A percentile compares a stretch with the other conserved stretches of the same genome.
phyloP scores from a whole-genome alignment of 2,797 vertebrate genomes.

The Xenopus petersii region DNA sequence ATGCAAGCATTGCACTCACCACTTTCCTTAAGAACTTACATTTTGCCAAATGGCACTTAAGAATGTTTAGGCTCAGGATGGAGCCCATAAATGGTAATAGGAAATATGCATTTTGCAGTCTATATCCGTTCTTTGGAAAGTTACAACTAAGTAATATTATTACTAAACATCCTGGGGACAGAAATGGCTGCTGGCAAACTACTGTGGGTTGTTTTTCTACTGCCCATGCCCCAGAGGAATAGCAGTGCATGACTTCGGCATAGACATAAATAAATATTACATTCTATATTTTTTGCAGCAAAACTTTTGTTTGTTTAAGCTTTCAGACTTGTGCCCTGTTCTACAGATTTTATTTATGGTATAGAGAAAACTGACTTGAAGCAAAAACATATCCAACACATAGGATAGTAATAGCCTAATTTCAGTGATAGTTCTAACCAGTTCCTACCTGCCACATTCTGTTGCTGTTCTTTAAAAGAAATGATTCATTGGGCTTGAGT shows the following conservation, averaged over 20 bases:
- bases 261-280: slow-evolving; percentile 18
- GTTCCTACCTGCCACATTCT: slow-evolving; percentile 27
- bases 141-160: slow-evolving; percentile 32
- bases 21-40: too few relatives aligned
- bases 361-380: background rate
- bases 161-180: slow-evolving; percentile 28
- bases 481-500: slow-evolving; percentile 40
- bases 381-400: too few relatives aligned
- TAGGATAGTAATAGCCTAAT: slow-evolving; percentile 10
- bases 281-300: background rate
- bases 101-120: slow-evolving; percentile 22
- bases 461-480: background rate
- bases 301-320: background rate
- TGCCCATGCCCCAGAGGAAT: slow-evolving; percentile 27
- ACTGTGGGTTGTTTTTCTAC: slow-evolving; percentile 7
- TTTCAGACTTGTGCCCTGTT: background rate
- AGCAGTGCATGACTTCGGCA: background rate
- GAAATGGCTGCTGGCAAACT: slow-evolving; percentile 29
- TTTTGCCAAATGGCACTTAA: too few relatives aligned
- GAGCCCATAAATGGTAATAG: background rate
- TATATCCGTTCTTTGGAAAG: slow-evolving; percentile 15
- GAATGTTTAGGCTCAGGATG: too few relatives aligned
- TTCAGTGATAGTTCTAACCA: slow-evolving; percentile 14
- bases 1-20: too few relatives aligned
- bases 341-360: background rate